Evolutionary conservation across 2,888 invertebrate genomes (phyloP), one percentile per base, ranked within the genome.

Genomic region (Noctua janthe): DNA sequence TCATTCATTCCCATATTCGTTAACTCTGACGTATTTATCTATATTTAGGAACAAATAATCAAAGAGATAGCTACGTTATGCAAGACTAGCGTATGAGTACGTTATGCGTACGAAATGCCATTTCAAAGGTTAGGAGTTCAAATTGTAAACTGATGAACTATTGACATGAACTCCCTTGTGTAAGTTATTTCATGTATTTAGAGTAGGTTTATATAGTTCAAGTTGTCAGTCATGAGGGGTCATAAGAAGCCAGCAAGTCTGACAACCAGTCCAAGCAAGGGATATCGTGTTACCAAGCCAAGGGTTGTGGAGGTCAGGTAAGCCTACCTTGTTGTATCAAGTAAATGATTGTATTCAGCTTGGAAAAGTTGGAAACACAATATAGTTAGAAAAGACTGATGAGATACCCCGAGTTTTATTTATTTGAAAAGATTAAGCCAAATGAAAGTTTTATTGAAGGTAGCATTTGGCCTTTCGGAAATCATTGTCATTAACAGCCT

Each of bases 1-100:
- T 85, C 75, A 77, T 47, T 76, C 82, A 79, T 70, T 84, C 83
- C 54, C 20, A 56, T 66, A 76, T 81, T 85, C 51, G 49, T 82
- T 82, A 64, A 59, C n/a, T 86, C 47, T 73, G 77, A 82, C 77
- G 77, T 86, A 86, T 76, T 39, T 71, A 54, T 56, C 71, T 84
- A 83, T 86, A 85, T 71, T 77, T 74, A 74, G 66, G 66, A 62
- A 73, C 62, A 67, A 73, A 71, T 71, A n/a, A 49, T 74, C 49
- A n/a, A 2, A 74, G 17, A 70, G 75, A 71, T 70, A 20, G 7
- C 23, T 11, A 47, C n/a, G 43, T 73, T 86, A 76, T 76, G 70
- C 66, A 86, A 86, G 66, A 73, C 66, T 71, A 59, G 69, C 59
- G 56, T 56, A 62, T 54, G 72, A 85, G 72, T 69, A 71, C 20